phyloP scores from a whole-genome alignment of 2,113 vertebrate species.

The Ammodytes dubius region DNA sequence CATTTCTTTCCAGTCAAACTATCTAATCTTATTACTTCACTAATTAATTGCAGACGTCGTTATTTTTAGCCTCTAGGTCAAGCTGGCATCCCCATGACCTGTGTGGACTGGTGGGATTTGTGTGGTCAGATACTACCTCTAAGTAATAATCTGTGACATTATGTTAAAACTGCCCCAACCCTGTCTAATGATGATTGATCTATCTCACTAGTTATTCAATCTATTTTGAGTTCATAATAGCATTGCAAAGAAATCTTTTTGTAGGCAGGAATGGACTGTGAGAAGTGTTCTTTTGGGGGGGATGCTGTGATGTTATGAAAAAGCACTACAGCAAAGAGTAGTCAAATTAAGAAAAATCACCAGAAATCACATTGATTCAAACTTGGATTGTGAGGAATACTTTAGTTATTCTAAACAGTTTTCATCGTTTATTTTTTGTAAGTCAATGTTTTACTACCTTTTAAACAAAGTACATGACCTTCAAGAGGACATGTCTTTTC shows the following conservation, averaged over 20 bases:
- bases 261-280: not conserved
- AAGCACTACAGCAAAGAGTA: not conserved
- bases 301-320: not conserved
- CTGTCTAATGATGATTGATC: not conserved
- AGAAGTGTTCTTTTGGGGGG: not conserved
- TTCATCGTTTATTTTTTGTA: constrained; percentile 7
- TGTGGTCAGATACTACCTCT: not conserved
- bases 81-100: constrained; percentile 57
- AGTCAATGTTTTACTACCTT: constrained; percentile 4
- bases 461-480: constrained; percentile 49
- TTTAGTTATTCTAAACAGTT: not conserved
- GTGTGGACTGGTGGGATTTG: constrained; percentile 42
- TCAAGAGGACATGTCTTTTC: constrained; percentile 39
- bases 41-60: constrained; percentile 69
- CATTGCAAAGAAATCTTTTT: not conserved
- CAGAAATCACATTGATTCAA: not conserved
- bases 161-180: constrained; percentile 2
- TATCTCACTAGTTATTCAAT: not conserved
- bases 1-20: constrained; percentile 64
- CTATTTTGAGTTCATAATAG: not conserved
- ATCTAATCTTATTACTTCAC: constrained; percentile 75
- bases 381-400: not conserved
- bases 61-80: constrained; percentile 78
- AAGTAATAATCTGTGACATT: constrained; percentile 24
- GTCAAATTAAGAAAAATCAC: not conserved